phyloP scores from a whole-genome alignment of 2,113 vertebrate genomes.

The Fukomys damarensis region DNA sequence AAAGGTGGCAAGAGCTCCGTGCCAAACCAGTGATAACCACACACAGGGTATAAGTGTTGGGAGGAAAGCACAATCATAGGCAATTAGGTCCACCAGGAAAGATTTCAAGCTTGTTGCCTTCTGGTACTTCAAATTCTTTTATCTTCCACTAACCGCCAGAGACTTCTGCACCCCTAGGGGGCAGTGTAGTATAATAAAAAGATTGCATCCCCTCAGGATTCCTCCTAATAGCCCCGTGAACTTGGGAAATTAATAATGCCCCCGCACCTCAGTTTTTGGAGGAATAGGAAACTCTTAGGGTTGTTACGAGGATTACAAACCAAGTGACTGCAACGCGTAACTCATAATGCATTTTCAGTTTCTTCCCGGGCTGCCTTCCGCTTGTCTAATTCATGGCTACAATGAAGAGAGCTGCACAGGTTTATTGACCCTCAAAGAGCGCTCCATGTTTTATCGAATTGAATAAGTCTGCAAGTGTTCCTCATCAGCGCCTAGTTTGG shows the following conservation, averaged over 20 bases:
- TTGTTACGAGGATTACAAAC: not conserved
- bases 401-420: not conserved
- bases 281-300: not conserved
- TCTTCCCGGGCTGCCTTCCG: not conserved
- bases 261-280: not conserved
- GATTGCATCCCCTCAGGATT: rapidly evolving
- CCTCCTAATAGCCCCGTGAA: not conserved
- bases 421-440: not conserved
- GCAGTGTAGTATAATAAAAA: conserved; percentile 62
- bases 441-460: not conserved
- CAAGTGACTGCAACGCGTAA: not conserved
- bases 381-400: not conserved
- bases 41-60: not conserved
- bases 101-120: not conserved
- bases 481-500: not conserved
- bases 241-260: not conserved
- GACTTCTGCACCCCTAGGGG: conserved; percentile 22
- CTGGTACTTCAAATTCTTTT: not conserved
- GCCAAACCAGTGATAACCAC: not conserved
- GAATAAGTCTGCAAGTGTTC: not conserved
- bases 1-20: not conserved
- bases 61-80: conserved; percentile 11
- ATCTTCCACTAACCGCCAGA: not conserved
- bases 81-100: not conserved
- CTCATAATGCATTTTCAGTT: not conserved